Evolutionary conservation across 2,797 vertebrate species (phyloP), one percentile per base, ranked within the genome.

Genomic region (Sebastes steindachneri): DNA sequence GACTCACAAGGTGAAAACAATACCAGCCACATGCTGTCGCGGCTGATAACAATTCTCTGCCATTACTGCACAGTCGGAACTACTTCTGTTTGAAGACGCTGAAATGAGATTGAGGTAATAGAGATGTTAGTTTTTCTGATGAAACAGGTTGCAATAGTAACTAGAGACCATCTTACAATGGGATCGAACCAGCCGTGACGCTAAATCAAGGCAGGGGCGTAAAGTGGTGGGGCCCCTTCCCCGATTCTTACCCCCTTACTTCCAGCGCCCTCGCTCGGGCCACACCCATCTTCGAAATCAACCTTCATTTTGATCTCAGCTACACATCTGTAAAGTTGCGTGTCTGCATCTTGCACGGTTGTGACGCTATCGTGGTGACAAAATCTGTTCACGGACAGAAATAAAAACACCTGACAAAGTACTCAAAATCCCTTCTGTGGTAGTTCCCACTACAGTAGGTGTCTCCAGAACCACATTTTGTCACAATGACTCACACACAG

Each of bases 51-150:
- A 91, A 85, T 90, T 78, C 53, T 77, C 73, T 72, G 51, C 73
- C 68, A 89, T 93, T 89, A 89, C 79, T 73, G 84, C 79, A 75
- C 72, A 88, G 79, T 82, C 48, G 79, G 76, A 90, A 90, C 88
- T 81, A 87, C 76, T 78, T 87, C 76, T 81, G 73, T 83, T 90
- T 74, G 73, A 45, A 82, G 67, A 86, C 37, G 73, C 64, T 63
- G 75, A 78, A 85, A 89, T 74, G 76, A 90, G 88, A 88, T 60
- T 5, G 54, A 86, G 85, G 88, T 79, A 84, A 83, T 54, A 15
- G 59, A 73, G 41, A 68, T 91, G 92, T 91, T 80, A 86, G 58
- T 29, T 35, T 77, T 78, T 82, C 80, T 93, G 89, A 92, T 85
- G 85, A 88, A 92, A 93, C 62, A 68, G 67, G 66, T 53, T 80